phyloP scores from a whole-genome alignment of 2,797 vertebrate species.

The Melanotaenia nigrans region DNA sequence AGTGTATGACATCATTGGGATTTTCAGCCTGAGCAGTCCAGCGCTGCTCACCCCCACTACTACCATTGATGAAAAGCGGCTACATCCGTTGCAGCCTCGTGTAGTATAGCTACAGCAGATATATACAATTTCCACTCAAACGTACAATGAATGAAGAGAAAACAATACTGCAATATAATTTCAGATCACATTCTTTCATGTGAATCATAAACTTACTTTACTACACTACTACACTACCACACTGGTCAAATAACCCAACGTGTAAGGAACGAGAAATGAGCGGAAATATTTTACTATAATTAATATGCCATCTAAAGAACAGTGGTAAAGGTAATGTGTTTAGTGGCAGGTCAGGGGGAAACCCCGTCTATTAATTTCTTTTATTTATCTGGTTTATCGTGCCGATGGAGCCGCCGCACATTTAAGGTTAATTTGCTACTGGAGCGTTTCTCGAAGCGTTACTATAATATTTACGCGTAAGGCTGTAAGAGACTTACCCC shows the following conservation, averaged over 20 bases:
- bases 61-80: constrained; percentile 78
- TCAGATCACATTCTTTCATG: not conserved
- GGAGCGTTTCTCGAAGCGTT: constrained; percentile 33
- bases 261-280: not conserved
- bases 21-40: constrained; percentile 71
- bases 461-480: constrained; percentile 21
- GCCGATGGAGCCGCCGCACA: constrained; percentile 22
- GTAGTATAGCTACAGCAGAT: constrained; percentile 17
- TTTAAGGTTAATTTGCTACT: constrained; percentile 29
- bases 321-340: not conserved
- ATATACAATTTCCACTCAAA: constrained; percentile 24
- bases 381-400: constrained; percentile 42
- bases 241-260: not conserved
- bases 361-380: not conserved
- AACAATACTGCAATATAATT: not conserved
- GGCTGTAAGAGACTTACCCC: constrained; percentile 85
- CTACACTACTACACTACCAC: constrained; percentile 24
- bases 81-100: constrained; percentile 62
- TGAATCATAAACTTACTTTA: constrained; percentile 64
- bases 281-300: not conserved
- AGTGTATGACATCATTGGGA: constrained; percentile 83
- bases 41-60: constrained; percentile 59
- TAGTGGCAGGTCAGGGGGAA: constrained; percentile 22
- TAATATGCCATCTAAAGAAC: not conserved
- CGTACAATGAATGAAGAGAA: not conserved